Base-by-base conservation (phyloP, 1,140 invertebrate species). In the Drosophila littoralis region DNA sequence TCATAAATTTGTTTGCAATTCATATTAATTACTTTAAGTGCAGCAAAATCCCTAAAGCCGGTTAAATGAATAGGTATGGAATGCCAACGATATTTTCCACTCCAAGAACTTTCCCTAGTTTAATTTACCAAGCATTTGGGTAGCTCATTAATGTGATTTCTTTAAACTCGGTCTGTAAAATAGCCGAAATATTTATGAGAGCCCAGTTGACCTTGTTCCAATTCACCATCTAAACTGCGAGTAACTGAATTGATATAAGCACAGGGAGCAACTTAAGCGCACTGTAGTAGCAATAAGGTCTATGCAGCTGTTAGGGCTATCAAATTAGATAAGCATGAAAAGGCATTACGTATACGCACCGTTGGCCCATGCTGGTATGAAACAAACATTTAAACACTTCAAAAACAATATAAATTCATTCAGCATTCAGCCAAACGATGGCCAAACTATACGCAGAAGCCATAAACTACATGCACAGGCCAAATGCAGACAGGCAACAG, bases 381-480 rank as follows among this genome's bases (percentile, higher is more conserved):
- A 72, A 66, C 79, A 82, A 73, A 79, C 75, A 77, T 79, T 88
- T 82, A 79, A 86, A 79, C 79, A 79, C 82, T 88, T 88, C 48
- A 79, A 88, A 88, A 83, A 76, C 83, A 86, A 82, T 86, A 88
- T 79, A 86, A 88, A 88, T 88, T 79, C 71, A 82, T 88, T 86
- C 79, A 88, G 79, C 57, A 74, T 67, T 50, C 54, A 15, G 42
- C 71, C 48, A 40, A 46, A 40, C 48, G 33, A 54, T 60, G 45
- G 58, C 68, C 58, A 65, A 81, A 82, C 79, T 73, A 82, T 88
- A 79, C 79, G 71, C 83, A 79, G 88, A 88, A 88, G 71, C 82
- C 71, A 86, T 86, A 88, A 86, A 86, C 70, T 69, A 88, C 82
- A 82, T 75, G 64, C 65, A 64, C 59, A 61, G 42, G 36, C 77